phyloP scores from a whole-genome alignment of 2,797 vertebrate genomes.

The Harpagifer antarcticus region DNA sequence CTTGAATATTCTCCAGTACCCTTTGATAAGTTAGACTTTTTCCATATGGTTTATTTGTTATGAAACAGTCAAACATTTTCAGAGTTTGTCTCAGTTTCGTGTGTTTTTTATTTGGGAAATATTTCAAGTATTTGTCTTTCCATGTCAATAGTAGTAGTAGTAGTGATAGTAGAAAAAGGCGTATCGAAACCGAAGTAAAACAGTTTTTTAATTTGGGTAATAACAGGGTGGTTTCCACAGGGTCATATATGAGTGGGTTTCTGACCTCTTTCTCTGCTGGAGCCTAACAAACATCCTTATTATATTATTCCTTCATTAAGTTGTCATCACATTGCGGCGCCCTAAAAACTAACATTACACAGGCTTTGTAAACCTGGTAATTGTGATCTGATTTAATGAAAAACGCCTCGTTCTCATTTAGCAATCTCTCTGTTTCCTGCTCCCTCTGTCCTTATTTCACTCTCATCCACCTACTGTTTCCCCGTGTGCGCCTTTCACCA shows the following conservation, averaged over 20 bases:
- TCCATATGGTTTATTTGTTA: too few relatives aligned
- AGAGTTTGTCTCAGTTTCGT: too few relatives aligned
- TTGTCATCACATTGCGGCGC: slow-evolving; percentile 22
- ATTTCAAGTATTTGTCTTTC: too few relatives aligned
- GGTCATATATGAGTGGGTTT: slow-evolving; percentile 20
- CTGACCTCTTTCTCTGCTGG: slow-evolving; percentile 6
- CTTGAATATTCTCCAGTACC: too few relatives aligned
- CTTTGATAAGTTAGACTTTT: too few relatives aligned
- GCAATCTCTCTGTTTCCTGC: slow-evolving; percentile 42
- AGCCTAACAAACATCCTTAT: slow-evolving; percentile 17
- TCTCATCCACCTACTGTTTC: slow-evolving; percentile 39
- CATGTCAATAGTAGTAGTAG: too few relatives aligned
- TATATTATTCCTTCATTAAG: slow-evolving; percentile 28
- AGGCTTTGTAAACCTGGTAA: slow-evolving; percentile 45
- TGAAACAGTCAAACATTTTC: too few relatives aligned
- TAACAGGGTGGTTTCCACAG: slow-evolving; percentile 20
- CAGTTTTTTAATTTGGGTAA: slow-evolving; percentile 1
- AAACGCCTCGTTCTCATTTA: slow-evolving; percentile 35
- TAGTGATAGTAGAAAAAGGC: not conserved
- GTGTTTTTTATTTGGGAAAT: too few relatives aligned
- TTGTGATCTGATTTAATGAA: slow-evolving; percentile 65
- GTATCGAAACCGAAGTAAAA: not conserved
- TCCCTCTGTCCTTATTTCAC: slow-evolving; percentile 33
- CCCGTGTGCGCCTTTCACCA: slow-evolving; percentile 49
- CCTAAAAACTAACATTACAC: slow-evolving; percentile 22